A percentile compares a stretch with the other conserved stretches of the same genome.
Evolutionary conservation across 2,888 invertebrate genomes (phyloP).

Genomic region (Polyommatus icarus): DNA sequence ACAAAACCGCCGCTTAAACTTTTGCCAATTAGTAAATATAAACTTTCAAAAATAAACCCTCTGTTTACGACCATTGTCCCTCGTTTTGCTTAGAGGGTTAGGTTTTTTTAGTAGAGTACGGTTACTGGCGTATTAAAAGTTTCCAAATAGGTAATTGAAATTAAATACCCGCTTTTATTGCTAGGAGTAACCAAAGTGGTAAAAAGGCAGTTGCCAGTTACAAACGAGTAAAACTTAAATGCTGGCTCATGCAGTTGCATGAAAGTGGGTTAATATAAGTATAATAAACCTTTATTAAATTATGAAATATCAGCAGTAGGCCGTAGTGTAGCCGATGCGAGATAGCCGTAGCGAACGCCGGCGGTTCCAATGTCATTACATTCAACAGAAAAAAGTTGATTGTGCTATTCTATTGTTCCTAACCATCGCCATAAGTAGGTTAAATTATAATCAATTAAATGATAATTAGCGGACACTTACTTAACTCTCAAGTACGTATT

Average conservation of each 20-base stretch:
- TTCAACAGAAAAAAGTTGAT: slow-evolving; percentile 40
- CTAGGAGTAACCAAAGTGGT: not conserved
- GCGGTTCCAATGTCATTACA: slow-evolving; percentile 49
- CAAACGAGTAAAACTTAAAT: not conserved
- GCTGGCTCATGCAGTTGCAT: not conserved
- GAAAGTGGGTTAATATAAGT: slow-evolving; percentile 21
- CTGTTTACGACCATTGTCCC: not conserved
- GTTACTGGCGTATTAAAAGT: no score
- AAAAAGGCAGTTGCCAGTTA: not conserved
- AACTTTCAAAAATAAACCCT: not conserved
- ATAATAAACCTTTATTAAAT: slow-evolving; percentile 10
- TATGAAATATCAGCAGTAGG: slow-evolving; percentile 24
- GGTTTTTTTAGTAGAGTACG: not conserved
- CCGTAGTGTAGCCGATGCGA: slow-evolving; percentile 28
- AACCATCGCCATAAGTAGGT: slow-evolving; percentile 38
- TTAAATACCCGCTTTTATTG: not conserved
- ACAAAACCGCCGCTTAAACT: not conserved
- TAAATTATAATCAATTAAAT: slow-evolving; percentile 39
- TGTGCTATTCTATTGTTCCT: slow-evolving; percentile 39
- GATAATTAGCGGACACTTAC: slow-evolving; percentile 17
- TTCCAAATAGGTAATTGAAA: not conserved
- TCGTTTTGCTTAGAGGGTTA: not conserved
- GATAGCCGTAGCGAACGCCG: slow-evolving; percentile 35
- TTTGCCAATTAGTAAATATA: not conserved
- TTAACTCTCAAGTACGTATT: not conserved